Evolutionary conservation across 2,113 vertebrate species (phyloP).

Genomic region (Mastomys natalensis): DNA sequence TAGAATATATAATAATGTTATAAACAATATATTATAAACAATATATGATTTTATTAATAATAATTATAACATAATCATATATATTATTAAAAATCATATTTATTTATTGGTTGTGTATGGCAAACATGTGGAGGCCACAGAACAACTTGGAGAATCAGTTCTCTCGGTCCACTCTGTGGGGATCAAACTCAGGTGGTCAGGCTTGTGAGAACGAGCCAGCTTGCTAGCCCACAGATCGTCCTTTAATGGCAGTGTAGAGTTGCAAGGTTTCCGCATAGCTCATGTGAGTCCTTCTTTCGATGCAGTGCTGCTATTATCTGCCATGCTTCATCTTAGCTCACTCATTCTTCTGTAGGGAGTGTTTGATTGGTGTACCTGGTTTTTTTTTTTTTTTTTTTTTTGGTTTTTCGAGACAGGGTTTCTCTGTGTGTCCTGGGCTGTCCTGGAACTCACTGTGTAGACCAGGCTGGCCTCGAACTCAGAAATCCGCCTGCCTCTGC

Average conservation of each 20-base stretch:
- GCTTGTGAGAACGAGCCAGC: neutral
- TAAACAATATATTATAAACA: too few relatives aligned
- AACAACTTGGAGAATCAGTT: neutral
- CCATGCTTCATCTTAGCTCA: neutral
- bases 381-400: too few relatives aligned
- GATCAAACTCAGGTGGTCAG: neutral
- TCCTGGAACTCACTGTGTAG: too few relatives aligned
- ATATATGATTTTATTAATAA: too few relatives aligned
- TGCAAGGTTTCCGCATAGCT: neutral
- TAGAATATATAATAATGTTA: too few relatives aligned
- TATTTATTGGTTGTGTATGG: neutral
- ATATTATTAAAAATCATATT: neutral
- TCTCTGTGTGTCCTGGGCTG: too few relatives aligned
- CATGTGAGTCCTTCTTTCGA: neutral
- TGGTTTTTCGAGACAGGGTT: too few relatives aligned
- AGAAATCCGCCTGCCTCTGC: too few relatives aligned
- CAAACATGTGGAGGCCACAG: neutral
- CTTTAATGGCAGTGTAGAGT: neutral
- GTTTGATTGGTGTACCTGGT: too few relatives aligned
- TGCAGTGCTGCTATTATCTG: neutral
- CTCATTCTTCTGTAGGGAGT: neutral
- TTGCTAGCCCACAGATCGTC: neutral
- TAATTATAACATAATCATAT: too few relatives aligned
- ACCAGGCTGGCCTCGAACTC: too few relatives aligned
- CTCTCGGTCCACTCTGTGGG: neutral